Evolutionary conservation across 2,113 vertebrate genomes (phyloP), one percentile per base, ranked within the genome.

Genomic region (Periophthalmodon schlosseri): DNA sequence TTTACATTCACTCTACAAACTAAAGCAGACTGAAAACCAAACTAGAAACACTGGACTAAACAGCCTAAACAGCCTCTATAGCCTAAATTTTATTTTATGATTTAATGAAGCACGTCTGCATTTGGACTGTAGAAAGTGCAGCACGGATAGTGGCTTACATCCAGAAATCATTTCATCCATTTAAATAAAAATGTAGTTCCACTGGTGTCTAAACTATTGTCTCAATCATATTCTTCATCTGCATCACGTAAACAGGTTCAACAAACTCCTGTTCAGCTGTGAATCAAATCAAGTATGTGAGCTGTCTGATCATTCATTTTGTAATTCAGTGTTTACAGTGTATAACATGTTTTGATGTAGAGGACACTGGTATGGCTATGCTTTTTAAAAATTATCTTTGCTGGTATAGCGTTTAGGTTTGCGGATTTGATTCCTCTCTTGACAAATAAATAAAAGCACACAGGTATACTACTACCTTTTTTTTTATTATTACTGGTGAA

Each of bases 231-330:
- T 68, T 64, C 61, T 78, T 82, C 75, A 69, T 70, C 79, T 73
- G 74, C 58, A 74, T 46, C 75, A 71, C 57, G 54, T 28, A 66
- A 57, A 69, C 69, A 24, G 60, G 65, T 63, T 54, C 14, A 44
- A 15, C n/a, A 0, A 72, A 74, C 74, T 75, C 23, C 57, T 78
- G 46, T 74, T 28, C 63, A 11, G 56, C 9, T 67, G 65, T 77
- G 71, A 73, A 75, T 72, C 9, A 21, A 46, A 76, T 76, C 47
- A 11, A 14, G 69, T 73, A 72, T 33, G 81, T 73, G 82, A 89
- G 39, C 72, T 52, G 50, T 49, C 56, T 18, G 68, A 61, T 7
- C 36, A 7, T 36, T 36, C 6, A 36, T 39, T 39, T 39, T 39
- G 36, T 39, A 39, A 4, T 39, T 39, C 36, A 39, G 5, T 39